Base-by-base conservation (phyloP, 2,888 invertebrate species). In the Camptogramma bilineatum region DNA sequence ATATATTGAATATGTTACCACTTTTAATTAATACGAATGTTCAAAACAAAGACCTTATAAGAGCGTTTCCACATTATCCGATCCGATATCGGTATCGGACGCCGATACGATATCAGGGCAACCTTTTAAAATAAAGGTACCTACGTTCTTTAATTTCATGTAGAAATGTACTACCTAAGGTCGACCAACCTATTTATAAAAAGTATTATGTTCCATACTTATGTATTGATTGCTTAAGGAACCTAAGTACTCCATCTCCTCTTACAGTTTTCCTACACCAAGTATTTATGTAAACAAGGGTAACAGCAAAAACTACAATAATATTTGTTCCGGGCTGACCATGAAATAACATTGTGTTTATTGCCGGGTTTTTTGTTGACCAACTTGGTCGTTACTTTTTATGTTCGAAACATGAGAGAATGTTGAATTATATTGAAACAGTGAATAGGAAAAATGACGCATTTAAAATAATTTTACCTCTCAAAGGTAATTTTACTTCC, bases 321-420 rank as follows among this genome's bases (percentile, higher is more conserved):
- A 62, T 52, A 52, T 62, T 62, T 46, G 51, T 42, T 28, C 17
- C 46, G 44, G 18, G 28, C 55, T 56, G 52, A 62, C 56, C 52
- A 52, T 39, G 52, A 28, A 56, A 56, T 56, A 62, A 56, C 56
- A 47, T 56, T 28, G 52, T 56, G 56, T 56, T 51, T 62, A 56
- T 52, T 62, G 52, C 13, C 19, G 13, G 47, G 34, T 34, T 34
- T 58, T 59, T 47, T 60, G 52, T 60, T 60, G 60, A 52, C 60
- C 31, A 5, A 59, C 31, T 24, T 31, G 18, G 46, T 17, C 34
- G 50, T 24, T 39, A 57, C 50, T 13, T 50, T 50, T 39, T 50
- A 16, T 39, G 21, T 44, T 21, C 28, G 44, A 28, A 44, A 46
- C 42, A 44, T 44, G 42, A 21, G 53, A 19, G 17, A 44, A 42